Percentiles rank a stretch among this genome's conserved stretches.
Conservation (phyloP, 2,888 invertebrate species). For the Agonopterix alstromeriana region DNA sequence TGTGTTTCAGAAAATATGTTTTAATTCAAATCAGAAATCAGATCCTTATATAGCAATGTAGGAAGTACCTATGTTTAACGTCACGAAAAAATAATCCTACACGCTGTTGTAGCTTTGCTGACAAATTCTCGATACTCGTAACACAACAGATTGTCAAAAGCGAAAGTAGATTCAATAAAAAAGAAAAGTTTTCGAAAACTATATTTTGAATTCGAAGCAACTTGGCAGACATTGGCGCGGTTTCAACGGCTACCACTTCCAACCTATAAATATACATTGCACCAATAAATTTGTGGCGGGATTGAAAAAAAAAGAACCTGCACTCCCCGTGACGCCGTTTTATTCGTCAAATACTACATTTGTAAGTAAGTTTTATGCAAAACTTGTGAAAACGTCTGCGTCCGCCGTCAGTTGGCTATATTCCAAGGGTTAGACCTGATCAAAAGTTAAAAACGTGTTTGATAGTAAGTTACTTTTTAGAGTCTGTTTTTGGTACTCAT, state of each 20-base stretch:
- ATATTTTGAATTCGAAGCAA: constrained; percentile 33
- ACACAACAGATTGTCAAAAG: constrained; percentile 7
- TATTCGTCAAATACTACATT: constrained; percentile 53
- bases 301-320: constrained; percentile 29
- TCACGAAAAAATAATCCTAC: too few species aligned
- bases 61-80: too few species aligned
- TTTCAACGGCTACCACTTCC: constrained; percentile 26
- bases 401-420: constrained; percentile 32
- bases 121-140: too few species aligned
- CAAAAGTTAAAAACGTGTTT: constrained; percentile 13
- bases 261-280: constrained; percentile 44
- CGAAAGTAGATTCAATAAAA: constrained; percentile 24
- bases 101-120: too few species aligned
- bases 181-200: constrained; percentile 23
- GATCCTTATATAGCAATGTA: too few species aligned
- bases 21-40: too few species aligned
- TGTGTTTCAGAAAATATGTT: too few species aligned
- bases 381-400: constrained; percentile 51
- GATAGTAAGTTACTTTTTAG: too few species aligned
- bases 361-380: constrained; percentile 46
- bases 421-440: constrained; percentile 34
- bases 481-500: too few species aligned
- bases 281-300: constrained; percentile 41
- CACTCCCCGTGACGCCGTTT: constrained; percentile 31
- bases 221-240: constrained; percentile 42